These are phyloP conservation scores for Cyprinodon diabolis DNA, from an alignment of 2,797 vertebrate species.

Conservation along the genomic window DNA sequence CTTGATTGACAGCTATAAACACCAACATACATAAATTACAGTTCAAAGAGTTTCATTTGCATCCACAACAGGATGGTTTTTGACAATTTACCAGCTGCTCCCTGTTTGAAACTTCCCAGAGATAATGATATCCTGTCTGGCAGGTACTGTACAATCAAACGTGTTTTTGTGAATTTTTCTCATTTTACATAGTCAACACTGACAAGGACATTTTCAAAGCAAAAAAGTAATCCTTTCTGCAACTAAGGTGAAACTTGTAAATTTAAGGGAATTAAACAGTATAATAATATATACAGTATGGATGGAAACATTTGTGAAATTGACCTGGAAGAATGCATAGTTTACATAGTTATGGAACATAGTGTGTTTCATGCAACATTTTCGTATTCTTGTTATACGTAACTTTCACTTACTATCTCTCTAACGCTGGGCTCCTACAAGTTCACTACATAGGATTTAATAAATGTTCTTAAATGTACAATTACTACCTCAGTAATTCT, in stretches of 20 bases:
- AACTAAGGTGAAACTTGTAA: constrained; percentile 23
- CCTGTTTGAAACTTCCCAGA: constrained; percentile 71
- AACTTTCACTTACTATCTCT: too few relatives aligned
- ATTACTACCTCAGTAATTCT: too few relatives aligned
- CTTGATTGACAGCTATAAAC: constrained; percentile 77
- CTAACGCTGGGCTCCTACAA: too few relatives aligned
- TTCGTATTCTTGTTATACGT: too few relatives aligned
- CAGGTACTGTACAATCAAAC: constrained; percentile 76
- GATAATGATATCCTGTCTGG: constrained; percentile 75
- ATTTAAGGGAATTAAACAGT: constrained; percentile 39
- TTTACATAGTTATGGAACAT: background rate
- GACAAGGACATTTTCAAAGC: constrained; percentile 65
- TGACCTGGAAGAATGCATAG: constrained; percentile 7
- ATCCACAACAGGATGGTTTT: constrained; percentile 77
- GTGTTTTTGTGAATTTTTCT: constrained; percentile 59
- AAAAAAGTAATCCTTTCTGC: constrained; percentile 23
- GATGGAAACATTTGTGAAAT: constrained; percentile 33
- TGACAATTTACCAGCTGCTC: constrained; percentile 81
- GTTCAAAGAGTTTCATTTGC: constrained; percentile 79
- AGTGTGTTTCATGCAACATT: too few relatives aligned
- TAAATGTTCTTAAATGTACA: too few relatives aligned
- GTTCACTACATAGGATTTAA: too few relatives aligned
- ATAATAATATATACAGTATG: constrained; percentile 10
- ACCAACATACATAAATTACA: constrained; percentile 69
- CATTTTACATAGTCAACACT: constrained; percentile 42